Conservation (phyloP, 2,888 invertebrate genomes). For the Lasiommata megera region DNA sequence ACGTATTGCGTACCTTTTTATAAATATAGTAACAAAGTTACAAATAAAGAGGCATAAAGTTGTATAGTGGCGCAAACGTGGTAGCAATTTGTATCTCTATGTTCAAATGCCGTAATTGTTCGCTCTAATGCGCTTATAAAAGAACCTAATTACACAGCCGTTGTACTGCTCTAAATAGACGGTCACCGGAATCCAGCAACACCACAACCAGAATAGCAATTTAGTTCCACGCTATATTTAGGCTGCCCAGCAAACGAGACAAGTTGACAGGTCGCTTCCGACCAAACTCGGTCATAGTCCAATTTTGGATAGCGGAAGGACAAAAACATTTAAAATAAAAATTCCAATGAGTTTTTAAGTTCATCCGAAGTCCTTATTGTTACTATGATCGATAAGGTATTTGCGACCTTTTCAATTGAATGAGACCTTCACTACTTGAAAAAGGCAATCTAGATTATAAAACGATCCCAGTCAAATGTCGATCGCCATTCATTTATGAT, state of each 20-base stretch:
- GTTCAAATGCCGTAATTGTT: neutral
- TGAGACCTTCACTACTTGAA: neutral
- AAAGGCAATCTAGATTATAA: neutral
- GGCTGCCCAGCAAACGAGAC: slow-evolving; percentile 11
- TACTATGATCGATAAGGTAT: neutral
- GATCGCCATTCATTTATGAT: neutral
- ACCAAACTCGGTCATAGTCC: slow-evolving; percentile 59
- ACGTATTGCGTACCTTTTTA: too few species aligned
- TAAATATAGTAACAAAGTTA: too few species aligned
- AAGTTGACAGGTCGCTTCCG: slow-evolving; percentile 21
- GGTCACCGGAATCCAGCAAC: neutral
- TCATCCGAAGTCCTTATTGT: neutral
- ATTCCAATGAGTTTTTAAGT: neutral
- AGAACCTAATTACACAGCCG: neutral
- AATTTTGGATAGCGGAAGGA: slow-evolving; percentile 45
- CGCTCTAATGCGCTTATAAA: neutral
- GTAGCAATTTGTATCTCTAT: too few species aligned
- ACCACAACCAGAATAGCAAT: slow-evolving; percentile 10
- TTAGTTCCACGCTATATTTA: slow-evolving; percentile 10
- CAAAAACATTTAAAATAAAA: neutral
- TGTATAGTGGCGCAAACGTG: too few species aligned
- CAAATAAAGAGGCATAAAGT: too few species aligned
- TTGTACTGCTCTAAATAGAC: slow-evolving; percentile 5
- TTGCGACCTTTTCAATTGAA: neutral
- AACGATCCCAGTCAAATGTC: neutral